phyloP scores from a whole-genome alignment of 2,888 invertebrate genomes.

The Poecilus cupreus region DNA sequence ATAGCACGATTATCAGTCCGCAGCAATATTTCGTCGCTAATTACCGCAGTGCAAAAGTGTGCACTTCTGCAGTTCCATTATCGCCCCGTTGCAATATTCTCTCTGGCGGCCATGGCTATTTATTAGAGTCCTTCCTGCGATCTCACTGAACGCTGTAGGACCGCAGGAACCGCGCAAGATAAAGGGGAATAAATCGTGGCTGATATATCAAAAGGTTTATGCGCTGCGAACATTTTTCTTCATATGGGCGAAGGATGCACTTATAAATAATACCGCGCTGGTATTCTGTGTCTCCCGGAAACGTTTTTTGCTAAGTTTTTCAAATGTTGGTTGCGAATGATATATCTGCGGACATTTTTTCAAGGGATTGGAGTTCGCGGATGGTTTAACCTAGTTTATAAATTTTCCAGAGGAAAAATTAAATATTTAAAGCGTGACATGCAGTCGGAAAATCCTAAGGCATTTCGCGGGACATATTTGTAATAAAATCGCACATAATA shows the following conservation, averaged over 20 bases:
- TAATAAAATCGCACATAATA: no score
- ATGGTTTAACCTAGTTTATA: conserved; percentile 19
- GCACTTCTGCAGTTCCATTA: neutral
- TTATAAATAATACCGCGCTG: conserved; percentile 34
- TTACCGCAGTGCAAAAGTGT: no score
- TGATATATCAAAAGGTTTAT: conserved; percentile 43
- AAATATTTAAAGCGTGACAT: conserved; percentile 21
- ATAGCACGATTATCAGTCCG: neutral
- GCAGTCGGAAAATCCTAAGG: no score
- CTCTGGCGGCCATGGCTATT: neutral
- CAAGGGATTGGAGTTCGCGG: conserved; percentile 10
- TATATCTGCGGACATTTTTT: conserved; percentile 17
- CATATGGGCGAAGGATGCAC: conserved; percentile 32
- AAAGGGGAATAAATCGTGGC: conserved; percentile 36
- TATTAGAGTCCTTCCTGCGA: conserved; percentile 26
- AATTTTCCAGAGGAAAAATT: conserved; percentile 7
- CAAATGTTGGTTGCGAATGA: conserved; percentile 17
- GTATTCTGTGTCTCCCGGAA: conserved; percentile 10
- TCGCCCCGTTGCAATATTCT: conserved; percentile 8
- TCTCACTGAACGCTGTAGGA: neutral
- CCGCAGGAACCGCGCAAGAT: conserved; percentile 3
- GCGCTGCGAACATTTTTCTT: conserved; percentile 40
- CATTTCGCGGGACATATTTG: neutral
- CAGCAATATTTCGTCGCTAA: no score
- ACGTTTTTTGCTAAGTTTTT: conserved; percentile 36